phyloP scores from a whole-genome alignment of 1,140 invertebrate species.

The Trigoniulus corallinus region DNA sequence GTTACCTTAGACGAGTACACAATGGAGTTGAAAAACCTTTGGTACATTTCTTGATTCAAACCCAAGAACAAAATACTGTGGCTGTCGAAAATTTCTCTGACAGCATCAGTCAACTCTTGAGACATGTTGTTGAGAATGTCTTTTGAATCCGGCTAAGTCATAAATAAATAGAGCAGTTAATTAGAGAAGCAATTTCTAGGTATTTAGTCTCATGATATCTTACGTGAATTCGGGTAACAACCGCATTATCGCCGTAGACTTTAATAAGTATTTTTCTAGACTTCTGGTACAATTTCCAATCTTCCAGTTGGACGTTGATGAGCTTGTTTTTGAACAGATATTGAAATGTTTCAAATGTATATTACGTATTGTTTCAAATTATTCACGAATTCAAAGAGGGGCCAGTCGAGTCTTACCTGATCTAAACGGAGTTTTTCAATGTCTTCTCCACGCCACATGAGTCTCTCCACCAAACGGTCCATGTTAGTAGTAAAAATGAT shows the following conservation, averaged over 20 bases:
- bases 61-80: not conserved
- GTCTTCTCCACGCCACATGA: slow-evolving; percentile 2
- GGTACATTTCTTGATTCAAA: not conserved
- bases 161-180: too few relatives aligned
- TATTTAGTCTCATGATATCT: not conserved
- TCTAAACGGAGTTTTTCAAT: slow-evolving; percentile 4
- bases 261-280: not conserved
- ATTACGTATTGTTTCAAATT: too few relatives aligned
- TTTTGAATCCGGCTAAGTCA: too few relatives aligned
- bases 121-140: too few relatives aligned
- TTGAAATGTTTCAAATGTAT: too few relatives aligned
- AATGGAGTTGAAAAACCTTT: not conserved
- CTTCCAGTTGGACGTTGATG: not conserved
- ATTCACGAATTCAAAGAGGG: too few relatives aligned
- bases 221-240: not conserved
- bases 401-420: not conserved
- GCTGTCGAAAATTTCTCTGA: not conserved
- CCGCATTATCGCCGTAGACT: not conserved
- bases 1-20: not conserved
- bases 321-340: too few relatives aligned
- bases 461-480: slow-evolving; percentile 4
- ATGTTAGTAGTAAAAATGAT: not conserved
- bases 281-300: not conserved
- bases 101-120: too few relatives aligned
- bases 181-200: too few relatives aligned